Evolutionary conservation across 2,888 invertebrate species (phyloP).

Genomic region (Chrysolina americana): DNA sequence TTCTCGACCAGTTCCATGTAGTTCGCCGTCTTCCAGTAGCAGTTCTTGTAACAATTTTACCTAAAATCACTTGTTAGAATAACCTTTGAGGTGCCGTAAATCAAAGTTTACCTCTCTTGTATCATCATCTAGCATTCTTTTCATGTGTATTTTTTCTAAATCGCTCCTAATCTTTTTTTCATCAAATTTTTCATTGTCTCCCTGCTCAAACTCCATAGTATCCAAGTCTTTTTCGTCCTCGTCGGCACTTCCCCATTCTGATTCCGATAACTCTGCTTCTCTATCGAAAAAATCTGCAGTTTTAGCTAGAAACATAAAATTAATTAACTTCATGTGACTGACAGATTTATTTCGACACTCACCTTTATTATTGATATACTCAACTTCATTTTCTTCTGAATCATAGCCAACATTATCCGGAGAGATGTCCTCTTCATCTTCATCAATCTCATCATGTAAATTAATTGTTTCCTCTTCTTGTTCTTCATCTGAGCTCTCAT

Average conservation of each 20-base stretch:
- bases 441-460: conserved; percentile 60
- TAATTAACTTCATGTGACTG: conserved; percentile 19
- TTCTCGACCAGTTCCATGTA: conserved; percentile 82
- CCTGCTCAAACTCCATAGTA: conserved; percentile 86
- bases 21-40: conserved; percentile 91
- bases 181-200: conserved; percentile 87
- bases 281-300: conserved; percentile 85
- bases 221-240: conserved; percentile 89
- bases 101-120: conserved; percentile 78
- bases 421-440: conserved; percentile 59
- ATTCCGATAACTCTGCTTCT: conserved; percentile 94
- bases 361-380: conserved; percentile 47
- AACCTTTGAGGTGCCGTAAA: background rate
- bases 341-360: background rate
- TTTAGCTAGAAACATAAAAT: conserved; percentile 58
- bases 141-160: conserved; percentile 89
- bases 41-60: conserved; percentile 84
- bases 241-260: conserved; percentile 90
- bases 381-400: conserved; percentile 87
- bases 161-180: conserved; percentile 84
- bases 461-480: conserved; percentile 62
- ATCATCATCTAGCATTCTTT: conserved; percentile 89
- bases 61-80: conserved; percentile 29
- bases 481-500: conserved; percentile 66
- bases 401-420: conserved; percentile 78